These are phyloP conservation scores for Drosophila hamatofila DNA, from an alignment of 2,888 invertebrate species.

Conservation along the genomic window DNA sequence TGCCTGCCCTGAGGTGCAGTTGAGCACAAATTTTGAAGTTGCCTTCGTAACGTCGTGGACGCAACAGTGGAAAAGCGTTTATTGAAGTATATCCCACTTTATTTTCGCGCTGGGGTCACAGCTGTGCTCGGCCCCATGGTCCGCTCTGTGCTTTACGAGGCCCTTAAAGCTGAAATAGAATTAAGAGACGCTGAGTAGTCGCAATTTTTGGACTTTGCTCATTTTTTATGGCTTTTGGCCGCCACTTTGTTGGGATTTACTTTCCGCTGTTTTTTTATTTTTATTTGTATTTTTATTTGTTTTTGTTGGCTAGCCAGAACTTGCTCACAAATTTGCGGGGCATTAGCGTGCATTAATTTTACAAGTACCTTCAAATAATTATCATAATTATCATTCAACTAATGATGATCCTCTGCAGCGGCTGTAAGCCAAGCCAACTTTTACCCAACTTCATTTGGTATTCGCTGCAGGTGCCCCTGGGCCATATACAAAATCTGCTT, in stretches of 20 bases:
- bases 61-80: slow-evolving; percentile 42
- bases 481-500: slow-evolving; percentile 11
- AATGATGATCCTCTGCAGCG: slow-evolving; percentile 37
- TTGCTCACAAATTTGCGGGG: slow-evolving; percentile 51
- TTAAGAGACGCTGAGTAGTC: slow-evolving; percentile 74
- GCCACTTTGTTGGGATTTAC: slow-evolving; percentile 62
- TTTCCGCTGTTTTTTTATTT: slow-evolving; percentile 39
- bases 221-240: slow-evolving; percentile 55
- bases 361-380: slow-evolving; percentile 56
- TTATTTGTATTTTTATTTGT: neutral
- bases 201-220: slow-evolving; percentile 63
- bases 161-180: slow-evolving; percentile 71
- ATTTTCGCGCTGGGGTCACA: slow-evolving; percentile 20
- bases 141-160: slow-evolving; percentile 54
- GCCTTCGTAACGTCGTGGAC: slow-evolving; percentile 33
- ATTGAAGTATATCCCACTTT: slow-evolving; percentile 41
- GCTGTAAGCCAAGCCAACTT: too few species aligned
- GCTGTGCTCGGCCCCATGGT: slow-evolving; percentile 24
- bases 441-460: neutral
- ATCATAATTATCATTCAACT: slow-evolving; percentile 51
- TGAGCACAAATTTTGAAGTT: slow-evolving; percentile 49
- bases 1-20: slow-evolving; percentile 34
- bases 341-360: slow-evolving; percentile 62
- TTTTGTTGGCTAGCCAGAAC: slow-evolving; percentile 21
- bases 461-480: neutral